phyloP scores from a whole-genome alignment of 2,113 vertebrate species.

The Thalassarche chlororhynchos region DNA sequence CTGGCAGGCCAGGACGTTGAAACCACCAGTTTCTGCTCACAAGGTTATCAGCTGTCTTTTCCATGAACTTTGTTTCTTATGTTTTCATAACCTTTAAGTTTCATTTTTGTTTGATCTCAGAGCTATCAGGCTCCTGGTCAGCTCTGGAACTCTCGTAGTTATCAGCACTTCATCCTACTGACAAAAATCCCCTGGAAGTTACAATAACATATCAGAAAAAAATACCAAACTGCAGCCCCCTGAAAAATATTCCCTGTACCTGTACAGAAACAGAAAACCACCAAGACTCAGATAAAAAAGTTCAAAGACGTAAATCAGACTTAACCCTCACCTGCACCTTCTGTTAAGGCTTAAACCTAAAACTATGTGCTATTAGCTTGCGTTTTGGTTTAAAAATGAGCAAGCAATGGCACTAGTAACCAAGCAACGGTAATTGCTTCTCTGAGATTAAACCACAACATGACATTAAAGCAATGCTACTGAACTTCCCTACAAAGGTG shows the following conservation, averaged over 20 bases:
- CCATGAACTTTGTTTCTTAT: neutral
- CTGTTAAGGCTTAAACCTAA: slow-evolving; percentile 14
- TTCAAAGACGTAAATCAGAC: neutral
- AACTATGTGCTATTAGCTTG: slow-evolving; percentile 17
- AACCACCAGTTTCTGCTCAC: neutral
- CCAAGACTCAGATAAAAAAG: neutral
- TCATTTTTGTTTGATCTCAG: neutral
- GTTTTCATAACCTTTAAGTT: neutral
- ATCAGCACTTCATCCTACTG: neutral
- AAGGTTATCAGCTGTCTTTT: neutral
- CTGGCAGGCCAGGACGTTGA: neutral
- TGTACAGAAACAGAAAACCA: neutral
- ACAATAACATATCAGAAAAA: neutral
- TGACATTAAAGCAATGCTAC: slow-evolving; percentile 32
- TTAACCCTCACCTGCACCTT: slow-evolving; percentile 14
- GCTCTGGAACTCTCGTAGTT: neutral
- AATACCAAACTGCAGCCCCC: neutral
- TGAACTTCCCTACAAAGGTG: slow-evolving; percentile 34
- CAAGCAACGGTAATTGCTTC: slow-evolving; percentile 47
- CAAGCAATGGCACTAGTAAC: slow-evolving; percentile 29
- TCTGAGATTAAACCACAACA: slow-evolving; percentile 54
- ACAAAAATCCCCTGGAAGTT: neutral
- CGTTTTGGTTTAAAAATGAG: slow-evolving; percentile 52
- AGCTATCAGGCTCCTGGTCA: neutral
- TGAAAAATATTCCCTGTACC: neutral